A percentile compares a stretch with the other conserved stretches of the same genome.
phyloP scores from a whole-genome alignment of 1,140 invertebrate genomes.

The Platyscapa corneri region DNA sequence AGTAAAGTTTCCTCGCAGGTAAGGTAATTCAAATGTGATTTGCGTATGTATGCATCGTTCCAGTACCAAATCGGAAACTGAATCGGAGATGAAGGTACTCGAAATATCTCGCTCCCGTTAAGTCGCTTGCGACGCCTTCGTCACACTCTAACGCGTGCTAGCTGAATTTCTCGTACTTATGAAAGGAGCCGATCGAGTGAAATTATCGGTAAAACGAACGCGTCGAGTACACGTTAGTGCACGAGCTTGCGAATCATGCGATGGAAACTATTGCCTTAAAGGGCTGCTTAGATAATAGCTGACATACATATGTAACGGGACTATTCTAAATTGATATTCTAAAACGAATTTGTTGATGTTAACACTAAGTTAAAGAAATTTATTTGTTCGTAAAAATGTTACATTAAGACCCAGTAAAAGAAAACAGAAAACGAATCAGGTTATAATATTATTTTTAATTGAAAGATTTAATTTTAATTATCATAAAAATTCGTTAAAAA shows the following conservation, averaged over 20 bases:
- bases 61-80: conserved; percentile 46
- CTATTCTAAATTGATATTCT: too few species aligned
- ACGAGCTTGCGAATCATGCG: neutral
- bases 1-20: conserved; percentile 40
- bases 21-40: conserved; percentile 54
- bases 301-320: too few species aligned
- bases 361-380: too few species aligned
- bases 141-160: neutral
- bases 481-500: too few species aligned
- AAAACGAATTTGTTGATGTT: too few species aligned
- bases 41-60: conserved; percentile 53
- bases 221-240: neutral
- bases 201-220: conserved; percentile 35
- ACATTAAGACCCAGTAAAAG: too few species aligned
- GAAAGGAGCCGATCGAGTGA: conserved; percentile 33
- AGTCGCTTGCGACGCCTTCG: neutral
- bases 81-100: conserved; percentile 45
- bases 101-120: conserved; percentile 12
- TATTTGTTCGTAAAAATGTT: too few species aligned
- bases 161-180: neutral
- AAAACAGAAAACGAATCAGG: too few species aligned
- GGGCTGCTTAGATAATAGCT: neutral
- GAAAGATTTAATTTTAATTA: too few species aligned
- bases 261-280: neutral
- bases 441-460: too few species aligned